phyloP scores from a whole-genome alignment of 2,113 vertebrate genomes.

The Myanophis thanlyinensis region DNA sequence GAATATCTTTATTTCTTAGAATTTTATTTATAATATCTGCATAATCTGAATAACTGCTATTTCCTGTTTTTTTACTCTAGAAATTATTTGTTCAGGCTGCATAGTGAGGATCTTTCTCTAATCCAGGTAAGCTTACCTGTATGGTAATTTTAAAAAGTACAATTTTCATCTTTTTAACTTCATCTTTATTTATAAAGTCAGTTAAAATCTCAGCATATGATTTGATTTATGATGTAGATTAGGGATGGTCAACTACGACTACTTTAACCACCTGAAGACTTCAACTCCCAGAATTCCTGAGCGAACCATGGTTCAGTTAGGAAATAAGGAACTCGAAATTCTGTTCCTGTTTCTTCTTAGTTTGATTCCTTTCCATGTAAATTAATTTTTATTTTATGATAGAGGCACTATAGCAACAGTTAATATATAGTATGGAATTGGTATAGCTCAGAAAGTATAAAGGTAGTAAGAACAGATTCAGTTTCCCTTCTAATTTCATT shows the following conservation, averaged over 20 bases:
- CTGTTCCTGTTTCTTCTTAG: neutral
- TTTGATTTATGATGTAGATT: neutral
- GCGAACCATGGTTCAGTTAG: neutral
- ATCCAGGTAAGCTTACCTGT: conserved; percentile 77
- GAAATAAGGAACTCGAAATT: neutral
- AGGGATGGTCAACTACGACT: neutral
- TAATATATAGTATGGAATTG: neutral
- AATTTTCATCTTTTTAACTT: neutral
- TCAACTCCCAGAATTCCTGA: neutral
- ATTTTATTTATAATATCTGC: neutral
- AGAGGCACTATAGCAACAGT: neutral
- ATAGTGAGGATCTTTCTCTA: conserved; percentile 86
- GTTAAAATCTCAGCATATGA: neutral
- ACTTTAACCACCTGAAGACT: neutral
- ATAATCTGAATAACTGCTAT: neutral
- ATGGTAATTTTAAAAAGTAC: conserved; percentile 2
- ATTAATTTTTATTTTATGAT: neutral
- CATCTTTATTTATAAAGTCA: neutral
- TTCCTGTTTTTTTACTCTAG: conserved; percentile 64
- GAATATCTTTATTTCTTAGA: neutral
- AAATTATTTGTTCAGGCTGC: conserved; percentile 92
- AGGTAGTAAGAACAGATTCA: neutral
- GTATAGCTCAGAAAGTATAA: neutral
- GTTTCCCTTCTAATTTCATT: neutral
- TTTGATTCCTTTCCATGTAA: neutral